Conservation (phyloP, 1,140 invertebrate genomes). For the Cyclargus thomasi region DNA sequence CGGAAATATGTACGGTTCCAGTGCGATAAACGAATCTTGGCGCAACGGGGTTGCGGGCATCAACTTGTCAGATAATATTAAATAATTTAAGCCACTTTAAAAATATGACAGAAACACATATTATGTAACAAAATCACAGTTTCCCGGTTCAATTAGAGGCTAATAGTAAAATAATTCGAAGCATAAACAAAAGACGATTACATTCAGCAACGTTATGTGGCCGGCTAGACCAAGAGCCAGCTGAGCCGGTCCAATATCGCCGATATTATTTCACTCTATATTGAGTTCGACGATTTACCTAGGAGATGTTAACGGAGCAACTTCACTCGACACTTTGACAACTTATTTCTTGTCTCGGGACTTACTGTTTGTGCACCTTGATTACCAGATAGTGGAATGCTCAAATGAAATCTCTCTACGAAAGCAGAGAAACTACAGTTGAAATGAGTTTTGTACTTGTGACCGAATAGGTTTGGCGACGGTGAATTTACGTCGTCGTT, state of each 20-base stretch:
- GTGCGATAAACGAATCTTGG: no score
- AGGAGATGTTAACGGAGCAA: conserved; percentile 62
- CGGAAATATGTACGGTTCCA: no score
- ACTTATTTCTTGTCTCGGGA: conserved; percentile 71
- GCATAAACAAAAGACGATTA: conserved; percentile 62
- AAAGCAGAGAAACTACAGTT: no score
- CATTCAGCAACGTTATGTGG: conserved; percentile 50
- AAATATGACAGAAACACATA: no score
- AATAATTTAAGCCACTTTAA: no score
- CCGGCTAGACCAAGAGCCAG: conserved; percentile 52
- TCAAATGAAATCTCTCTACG: no score
- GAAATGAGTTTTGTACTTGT: no score
- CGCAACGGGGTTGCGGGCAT: no score
- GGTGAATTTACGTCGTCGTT: no score
- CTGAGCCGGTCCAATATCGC: conserved; percentile 61
- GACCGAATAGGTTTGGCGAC: no score
- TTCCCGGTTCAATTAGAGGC: conserved; percentile 11
- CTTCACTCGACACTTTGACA: conserved; percentile 71
- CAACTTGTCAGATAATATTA: no score
- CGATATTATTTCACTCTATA: conserved; percentile 72
- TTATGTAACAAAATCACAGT: no score
- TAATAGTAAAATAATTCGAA: conserved; percentile 37
- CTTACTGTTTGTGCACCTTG: conserved; percentile 61
- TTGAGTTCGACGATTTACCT: conserved; percentile 71
- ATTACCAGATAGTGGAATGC: conserved; percentile 50